Evolutionary conservation across 2,113 vertebrate genomes (phyloP).

Genomic region (Hystrix cristata): DNA sequence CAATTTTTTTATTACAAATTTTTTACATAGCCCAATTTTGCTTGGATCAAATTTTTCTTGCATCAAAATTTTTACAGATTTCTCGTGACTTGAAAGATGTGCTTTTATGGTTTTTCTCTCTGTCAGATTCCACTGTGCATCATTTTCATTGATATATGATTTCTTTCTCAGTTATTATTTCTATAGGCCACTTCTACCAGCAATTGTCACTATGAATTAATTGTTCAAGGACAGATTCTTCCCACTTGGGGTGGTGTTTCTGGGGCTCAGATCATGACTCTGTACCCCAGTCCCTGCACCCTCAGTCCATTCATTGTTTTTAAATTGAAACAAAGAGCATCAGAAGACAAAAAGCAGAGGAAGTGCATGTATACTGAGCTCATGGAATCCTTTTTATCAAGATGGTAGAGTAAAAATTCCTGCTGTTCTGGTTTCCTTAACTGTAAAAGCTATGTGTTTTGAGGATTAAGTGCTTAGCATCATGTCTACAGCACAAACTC

Average conservation of each 20-base stretch:
- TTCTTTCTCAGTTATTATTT: conserved; percentile 23
- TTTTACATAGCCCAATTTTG: conserved; percentile 25
- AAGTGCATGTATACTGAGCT: neutral
- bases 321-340: neutral
- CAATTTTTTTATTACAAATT: neutral
- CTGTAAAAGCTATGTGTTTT: neutral
- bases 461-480: conserved; percentile 8
- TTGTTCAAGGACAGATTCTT: neutral
- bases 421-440: neutral
- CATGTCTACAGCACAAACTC: neutral
- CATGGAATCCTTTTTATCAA: neutral
- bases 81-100: neutral
- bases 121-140: neutral
- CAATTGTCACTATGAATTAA: neutral
- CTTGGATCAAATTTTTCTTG: conserved; percentile 35
- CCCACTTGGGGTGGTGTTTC: neutral
- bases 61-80: neutral
- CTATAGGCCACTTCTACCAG: neutral
- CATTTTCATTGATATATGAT: neutral
- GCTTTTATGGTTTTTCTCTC: neutral
- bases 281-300: neutral
- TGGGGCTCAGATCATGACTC: neutral
- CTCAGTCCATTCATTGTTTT: neutral
- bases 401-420: neutral
- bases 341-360: neutral